These are phyloP conservation scores for Spisula subtruncata DNA, from an alignment of 2,888 invertebrate genomes.

Conservation along the genomic window DNA sequence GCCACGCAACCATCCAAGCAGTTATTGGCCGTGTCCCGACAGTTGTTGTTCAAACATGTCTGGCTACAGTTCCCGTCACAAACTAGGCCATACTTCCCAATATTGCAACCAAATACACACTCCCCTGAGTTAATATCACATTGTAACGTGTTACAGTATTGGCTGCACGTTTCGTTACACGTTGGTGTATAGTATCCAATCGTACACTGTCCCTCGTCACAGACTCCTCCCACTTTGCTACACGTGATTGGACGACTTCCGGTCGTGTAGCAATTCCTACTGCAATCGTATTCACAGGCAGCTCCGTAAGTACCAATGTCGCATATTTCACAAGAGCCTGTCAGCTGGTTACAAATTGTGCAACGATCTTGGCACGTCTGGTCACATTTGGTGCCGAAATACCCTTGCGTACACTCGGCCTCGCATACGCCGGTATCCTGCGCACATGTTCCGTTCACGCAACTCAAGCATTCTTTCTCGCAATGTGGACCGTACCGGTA, in stretches of 20 bases:
- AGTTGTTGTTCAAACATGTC: slow-evolving; percentile 48
- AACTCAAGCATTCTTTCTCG: slow-evolving; percentile 48
- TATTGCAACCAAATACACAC: slow-evolving; percentile 50
- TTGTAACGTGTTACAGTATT: slow-evolving; percentile 20
- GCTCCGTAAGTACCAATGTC: slow-evolving; percentile 50
- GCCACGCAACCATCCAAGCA: slow-evolving; percentile 56
- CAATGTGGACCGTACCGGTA: slow-evolving; percentile 49
- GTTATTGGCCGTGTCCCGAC: slow-evolving; percentile 35
- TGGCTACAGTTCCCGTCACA: slow-evolving; percentile 50
- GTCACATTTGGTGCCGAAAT: slow-evolving; percentile 54
- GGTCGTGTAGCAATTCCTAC: slow-evolving; percentile 40
- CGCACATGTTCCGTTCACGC: slow-evolving; percentile 49
- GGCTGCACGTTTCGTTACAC: slow-evolving; percentile 47
- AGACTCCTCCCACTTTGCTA: slow-evolving; percentile 43
- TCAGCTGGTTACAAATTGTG: slow-evolving; percentile 49
- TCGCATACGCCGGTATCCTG: slow-evolving; percentile 52
- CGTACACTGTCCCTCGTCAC: slow-evolving; percentile 42
- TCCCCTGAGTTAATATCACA: slow-evolving; percentile 46
- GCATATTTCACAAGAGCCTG: slow-evolving; percentile 59
- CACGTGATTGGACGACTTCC: slow-evolving; percentile 43
- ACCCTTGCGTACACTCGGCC: slow-evolving; percentile 46
- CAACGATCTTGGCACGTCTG: slow-evolving; percentile 52
- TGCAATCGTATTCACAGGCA: slow-evolving; percentile 61
- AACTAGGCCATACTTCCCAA: slow-evolving; percentile 44
- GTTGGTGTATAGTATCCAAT: slow-evolving; percentile 48